phyloP scores from a whole-genome alignment of 2,888 invertebrate species.

The Ochropleura plecta region DNA sequence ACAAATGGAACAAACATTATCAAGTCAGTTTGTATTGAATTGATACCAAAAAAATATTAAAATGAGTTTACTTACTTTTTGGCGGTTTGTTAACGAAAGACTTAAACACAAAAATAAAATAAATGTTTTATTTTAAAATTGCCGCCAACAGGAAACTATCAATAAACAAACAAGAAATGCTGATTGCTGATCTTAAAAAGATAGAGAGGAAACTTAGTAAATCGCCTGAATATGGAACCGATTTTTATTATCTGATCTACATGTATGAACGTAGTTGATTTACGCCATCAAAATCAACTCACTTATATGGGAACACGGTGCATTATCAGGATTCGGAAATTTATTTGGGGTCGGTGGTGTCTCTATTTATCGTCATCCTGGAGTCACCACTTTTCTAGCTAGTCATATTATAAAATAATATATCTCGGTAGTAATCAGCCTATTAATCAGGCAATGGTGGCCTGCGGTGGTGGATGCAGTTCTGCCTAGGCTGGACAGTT shows the following conservation, averaged over 20 bases:
- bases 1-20: conserved; percentile 18
- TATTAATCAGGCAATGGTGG: too few species aligned
- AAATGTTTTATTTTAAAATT: conserved; percentile 30
- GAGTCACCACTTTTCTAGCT: too few species aligned
- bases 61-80: background rate
- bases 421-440: too few species aligned
- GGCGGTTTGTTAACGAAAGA: background rate
- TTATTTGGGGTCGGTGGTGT: background rate
- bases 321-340: background rate
- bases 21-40: background rate
- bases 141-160: conserved; percentile 57
- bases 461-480: too few species aligned
- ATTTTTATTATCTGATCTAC: background rate
- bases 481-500: too few species aligned
- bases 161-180: conserved; percentile 46
- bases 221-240: conserved; percentile 13
- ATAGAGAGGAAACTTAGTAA: conserved; percentile 23
- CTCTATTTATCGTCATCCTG: background rate
- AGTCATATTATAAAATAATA: too few species aligned
- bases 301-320: background rate
- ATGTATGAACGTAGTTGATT: background rate
- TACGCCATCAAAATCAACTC: background rate
- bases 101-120: background rate
- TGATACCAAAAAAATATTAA: background rate
- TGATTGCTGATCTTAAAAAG: background rate